Percentiles rank a stretch among this genome's conserved stretches.
phyloP scores from a whole-genome alignment of 2,113 vertebrate species.

The Cebus imitator region DNA sequence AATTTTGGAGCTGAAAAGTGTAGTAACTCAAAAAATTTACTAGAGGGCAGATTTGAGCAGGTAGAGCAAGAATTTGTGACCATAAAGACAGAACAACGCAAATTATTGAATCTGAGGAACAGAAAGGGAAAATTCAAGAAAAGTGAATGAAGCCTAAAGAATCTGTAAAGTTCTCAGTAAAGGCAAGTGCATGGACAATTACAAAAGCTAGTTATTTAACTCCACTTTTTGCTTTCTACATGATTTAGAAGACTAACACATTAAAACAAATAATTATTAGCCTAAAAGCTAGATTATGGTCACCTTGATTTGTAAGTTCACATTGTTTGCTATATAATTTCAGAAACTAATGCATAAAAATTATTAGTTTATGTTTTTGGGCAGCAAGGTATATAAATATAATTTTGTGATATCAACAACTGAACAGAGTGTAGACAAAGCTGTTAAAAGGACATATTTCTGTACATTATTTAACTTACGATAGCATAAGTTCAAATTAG shows the following conservation, averaged over 20 bases:
- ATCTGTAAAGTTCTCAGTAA: too few relatives aligned
- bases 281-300: neutral
- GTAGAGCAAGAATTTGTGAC: neutral
- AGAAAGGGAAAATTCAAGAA: neutral
- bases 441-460: neutral
- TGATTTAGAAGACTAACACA: neutral
- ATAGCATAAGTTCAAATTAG: neutral
- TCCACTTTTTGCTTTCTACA: neutral
- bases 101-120: neutral
- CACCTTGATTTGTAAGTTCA: neutral
- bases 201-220: neutral
- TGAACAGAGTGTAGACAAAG: neutral
- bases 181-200: neutral
- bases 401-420: neutral
- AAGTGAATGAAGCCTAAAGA: neutral
- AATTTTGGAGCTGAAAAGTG: neutral
- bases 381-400: neutral
- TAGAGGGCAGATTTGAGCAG: neutral
- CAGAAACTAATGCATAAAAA: neutral
- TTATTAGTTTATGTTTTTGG: neutral
- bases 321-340: neutral
- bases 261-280: neutral
- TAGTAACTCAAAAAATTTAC: neutral
- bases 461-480: neutral
- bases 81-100: neutral